A percentile compares a stretch with the other conserved stretches of the same genome.
phyloP scores from a whole-genome alignment of 2,888 invertebrate genomes.

The Scaptomyza tumidula region DNA sequence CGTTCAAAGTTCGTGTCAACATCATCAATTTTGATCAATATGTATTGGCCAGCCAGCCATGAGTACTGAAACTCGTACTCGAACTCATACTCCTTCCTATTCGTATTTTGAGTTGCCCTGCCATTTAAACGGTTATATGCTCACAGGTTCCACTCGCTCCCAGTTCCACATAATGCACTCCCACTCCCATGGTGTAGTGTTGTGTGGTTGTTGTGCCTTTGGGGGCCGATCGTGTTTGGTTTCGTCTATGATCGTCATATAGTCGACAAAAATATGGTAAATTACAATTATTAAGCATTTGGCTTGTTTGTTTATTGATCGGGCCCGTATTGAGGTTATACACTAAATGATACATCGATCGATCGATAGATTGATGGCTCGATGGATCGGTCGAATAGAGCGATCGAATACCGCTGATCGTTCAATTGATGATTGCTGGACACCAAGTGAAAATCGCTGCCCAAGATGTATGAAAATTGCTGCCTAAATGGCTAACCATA shows the following conservation, averaged over 20 bases:
- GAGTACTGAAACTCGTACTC: constrained; percentile 31
- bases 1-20: constrained; percentile 81
- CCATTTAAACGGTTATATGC: constrained; percentile 60
- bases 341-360: constrained; percentile 75
- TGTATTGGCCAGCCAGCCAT: constrained; percentile 62
- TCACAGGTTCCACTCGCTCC: constrained; percentile 36
- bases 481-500: constrained; percentile 65
- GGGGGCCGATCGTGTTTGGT: constrained; percentile 71
- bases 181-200: constrained; percentile 20
- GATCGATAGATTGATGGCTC: constrained; percentile 56
- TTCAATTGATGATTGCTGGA: constrained; percentile 68
- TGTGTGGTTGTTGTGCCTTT: constrained; percentile 29
- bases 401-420: constrained; percentile 63
- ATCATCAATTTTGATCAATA: constrained; percentile 80
- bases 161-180: constrained; percentile 38
- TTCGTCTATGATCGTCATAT: constrained; percentile 71
- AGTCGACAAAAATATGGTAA: constrained; percentile 76
- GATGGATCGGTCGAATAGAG: constrained; percentile 64
- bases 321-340: constrained; percentile 69
- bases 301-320: constrained; percentile 79
- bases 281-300: constrained; percentile 80
- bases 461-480: constrained; percentile 71
- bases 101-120: constrained; percentile 34
- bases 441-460: constrained; percentile 64
- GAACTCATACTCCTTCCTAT: background rate